These are phyloP conservation scores for Micromys minutus DNA, from an alignment of 2,113 vertebrate species.

Conservation along the genomic window DNA sequence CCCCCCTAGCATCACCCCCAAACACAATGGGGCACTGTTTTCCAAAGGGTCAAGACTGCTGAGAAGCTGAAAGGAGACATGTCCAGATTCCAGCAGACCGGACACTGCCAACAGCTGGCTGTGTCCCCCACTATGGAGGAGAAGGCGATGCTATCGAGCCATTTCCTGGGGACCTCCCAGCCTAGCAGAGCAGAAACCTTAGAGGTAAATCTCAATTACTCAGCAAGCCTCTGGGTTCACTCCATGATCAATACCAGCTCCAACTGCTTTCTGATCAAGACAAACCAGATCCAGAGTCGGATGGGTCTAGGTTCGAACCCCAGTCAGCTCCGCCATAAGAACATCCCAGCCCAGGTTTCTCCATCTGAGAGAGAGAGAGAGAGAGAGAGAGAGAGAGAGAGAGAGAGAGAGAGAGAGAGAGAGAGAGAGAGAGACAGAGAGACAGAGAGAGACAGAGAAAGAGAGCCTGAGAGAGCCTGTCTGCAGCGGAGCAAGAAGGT, in stretches of 20 bases:
- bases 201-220: constrained; percentile 51
- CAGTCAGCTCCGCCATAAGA: constrained; percentile 1
- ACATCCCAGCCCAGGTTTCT: constrained; percentile 58
- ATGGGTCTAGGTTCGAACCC: constrained; percentile 27
- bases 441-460: too few species aligned
- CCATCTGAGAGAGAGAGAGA: background rate
- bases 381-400: background rate
- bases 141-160: constrained; percentile 49
- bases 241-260: background rate
- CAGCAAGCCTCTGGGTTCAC: background rate
- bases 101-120: constrained; percentile 73
- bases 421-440: background rate
- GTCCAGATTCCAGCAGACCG: constrained; percentile 77
- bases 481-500: background rate
- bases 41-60: constrained; percentile 80
- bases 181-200: constrained; percentile 42
- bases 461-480: too few species aligned
- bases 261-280: background rate
- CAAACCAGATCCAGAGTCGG: constrained; percentile 3
- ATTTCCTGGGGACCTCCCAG: background rate
- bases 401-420: background rate
- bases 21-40: constrained; percentile 87
- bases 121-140: constrained; percentile 52
- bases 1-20: constrained; percentile 40
- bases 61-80: constrained; percentile 82